Base-by-base conservation (phyloP, 2,888 invertebrate species). In the Adela reaumurella region DNA sequence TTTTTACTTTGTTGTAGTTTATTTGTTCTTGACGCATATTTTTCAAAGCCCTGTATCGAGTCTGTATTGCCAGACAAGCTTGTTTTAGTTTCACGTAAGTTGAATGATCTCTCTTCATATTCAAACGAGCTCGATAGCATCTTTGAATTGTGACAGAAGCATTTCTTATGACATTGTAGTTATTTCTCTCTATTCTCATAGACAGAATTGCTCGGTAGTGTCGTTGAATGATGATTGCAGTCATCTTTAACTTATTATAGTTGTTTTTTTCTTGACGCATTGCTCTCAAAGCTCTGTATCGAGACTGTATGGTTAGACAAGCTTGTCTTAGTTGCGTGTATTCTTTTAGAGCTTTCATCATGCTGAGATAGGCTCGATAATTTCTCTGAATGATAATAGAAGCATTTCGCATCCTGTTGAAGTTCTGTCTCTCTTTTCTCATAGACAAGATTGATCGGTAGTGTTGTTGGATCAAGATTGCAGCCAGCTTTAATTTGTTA, bases 1-100 rank as follows among this genome's bases (percentile, higher is more conserved):
- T 62, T 51, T 62, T 63, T 3, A 61, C 28, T 46, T 54, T n/a
- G 54, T 11, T 5, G 19, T 43, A 49, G 4, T 46, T 19, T 44
- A 52, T 49, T 49, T 68, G 68, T 44, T 74, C 62, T 47, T 55
- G 53, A n/a, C 62, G 59, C 68, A 72, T 78, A 17, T 62, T 45
- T 17, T 68, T 43, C 2, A 70, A 59, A 29, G 68, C 73, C 19
- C 80, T 72, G 55, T 72, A 83, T 16, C 51, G 60, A 49, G 53
- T 67, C 53, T 79, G 77, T 16, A 79, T 45, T 5, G 58, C 60
- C 48, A 69, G 59, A 54, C 59, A 49, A 4, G 66, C 59, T n/a
- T 55, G 58, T 46, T 56, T 56, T 24, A 63, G 47, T 47, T 53
- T 43, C 8, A 58, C 4, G 47, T 59, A 66, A 5, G 47, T 52